phyloP scores from a whole-genome alignment of 2,113 vertebrate genomes.

The Ellobius talpinus region DNA sequence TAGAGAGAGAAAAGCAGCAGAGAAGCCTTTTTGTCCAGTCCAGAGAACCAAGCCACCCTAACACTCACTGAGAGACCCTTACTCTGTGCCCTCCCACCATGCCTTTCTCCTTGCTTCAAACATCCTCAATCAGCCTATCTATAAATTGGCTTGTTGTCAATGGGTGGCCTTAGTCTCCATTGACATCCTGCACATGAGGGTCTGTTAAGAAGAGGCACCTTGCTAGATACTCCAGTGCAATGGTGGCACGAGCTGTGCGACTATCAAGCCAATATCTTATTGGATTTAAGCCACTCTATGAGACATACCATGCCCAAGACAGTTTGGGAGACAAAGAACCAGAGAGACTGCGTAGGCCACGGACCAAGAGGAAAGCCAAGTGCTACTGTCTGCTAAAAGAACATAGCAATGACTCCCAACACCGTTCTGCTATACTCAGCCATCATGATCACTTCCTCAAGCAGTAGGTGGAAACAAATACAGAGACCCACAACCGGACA shows the following conservation, averaged over 20 bases:
- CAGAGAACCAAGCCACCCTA: neutral
- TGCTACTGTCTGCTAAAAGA: neutral
- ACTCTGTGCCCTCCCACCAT: accelerated
- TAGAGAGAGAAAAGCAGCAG: neutral
- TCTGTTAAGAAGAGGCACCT: neutral
- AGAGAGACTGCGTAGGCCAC: neutral
- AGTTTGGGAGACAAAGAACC: neutral
- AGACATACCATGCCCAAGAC: neutral
- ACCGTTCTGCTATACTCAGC: neutral
- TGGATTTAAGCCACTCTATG: neutral
- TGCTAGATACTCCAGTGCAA: neutral
- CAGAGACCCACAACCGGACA: neutral
- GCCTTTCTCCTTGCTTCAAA: neutral
- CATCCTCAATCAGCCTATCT: neutral
- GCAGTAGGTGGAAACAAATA: neutral
- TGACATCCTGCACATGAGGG: neutral
- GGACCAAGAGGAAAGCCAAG: neutral
- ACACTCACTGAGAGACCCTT: neutral
- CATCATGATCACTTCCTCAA: neutral
- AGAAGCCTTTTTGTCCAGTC: neutral
- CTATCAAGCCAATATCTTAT: neutral
- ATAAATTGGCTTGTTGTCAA: neutral
- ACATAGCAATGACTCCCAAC: neutral
- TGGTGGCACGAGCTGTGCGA: no score
- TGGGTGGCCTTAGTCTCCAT: neutral